Base-by-base conservation (phyloP, 1,140 invertebrate species). In the Drosophila sp. region DNA sequence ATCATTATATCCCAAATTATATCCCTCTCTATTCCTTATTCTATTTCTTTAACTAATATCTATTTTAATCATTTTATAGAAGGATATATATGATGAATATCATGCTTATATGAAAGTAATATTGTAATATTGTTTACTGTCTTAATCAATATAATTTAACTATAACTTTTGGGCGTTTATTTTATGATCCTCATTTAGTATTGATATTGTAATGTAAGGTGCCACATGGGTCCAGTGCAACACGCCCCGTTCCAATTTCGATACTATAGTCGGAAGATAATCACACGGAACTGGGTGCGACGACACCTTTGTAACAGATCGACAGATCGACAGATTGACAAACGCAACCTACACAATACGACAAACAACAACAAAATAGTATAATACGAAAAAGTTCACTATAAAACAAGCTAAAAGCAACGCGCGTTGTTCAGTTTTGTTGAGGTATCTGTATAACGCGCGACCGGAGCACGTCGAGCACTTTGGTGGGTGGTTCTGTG, bases 351-450 rank as follows among this genome's bases (percentile, higher is more conserved):
- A 50, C 40, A 50, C 57, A 73, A 18, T 13, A 21, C 58, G 6
- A 50, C 57, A 72, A 29, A n/a, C 14, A 58, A 16, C 61, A 41
- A 74, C 27, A 18, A 54, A 53, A 18, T 59, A 56, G 70, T 66
- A 43, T 50, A 64, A 46, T 48, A 41, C 32, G 56, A n/a, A 57
- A 82, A 75, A 80, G 51, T 78, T 80, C 65, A 67, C 76, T 87
- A 86, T 86, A 86, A 81, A 87, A 76, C 70, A 48, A 48, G 57
- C 54, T 50, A 65, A 77, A 69, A 76, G 54, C 59, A 64, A 76
- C 58, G 82, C 78, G 81, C 78, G 58, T 56, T 73, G 50, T 75
- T 86, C 82, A 87, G 81, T 86, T 66, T 21, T 50, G 54, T 34
- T 66, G 14, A 13, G 43, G 32, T 75, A 21, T 21, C 21, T 21